These are phyloP conservation scores for Trachymyrmex septentrionalis DNA, from an alignment of 1,140 invertebrate genomes.

Conservation along the genomic window DNA sequence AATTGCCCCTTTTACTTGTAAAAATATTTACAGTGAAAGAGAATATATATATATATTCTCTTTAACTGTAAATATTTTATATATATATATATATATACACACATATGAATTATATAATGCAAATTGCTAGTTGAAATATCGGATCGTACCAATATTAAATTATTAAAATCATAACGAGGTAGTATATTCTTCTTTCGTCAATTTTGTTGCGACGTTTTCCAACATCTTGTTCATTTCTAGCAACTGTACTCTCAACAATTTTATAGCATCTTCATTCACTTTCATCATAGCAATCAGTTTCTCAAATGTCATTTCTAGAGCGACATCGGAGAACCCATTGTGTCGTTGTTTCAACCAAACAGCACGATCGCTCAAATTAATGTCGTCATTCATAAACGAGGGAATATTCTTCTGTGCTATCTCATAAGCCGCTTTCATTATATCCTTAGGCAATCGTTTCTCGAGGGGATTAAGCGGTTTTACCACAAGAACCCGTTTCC, in stretches of 20 bases:
- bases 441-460: slow-evolving; percentile 89
- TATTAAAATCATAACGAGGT: slow-evolving; percentile 40
- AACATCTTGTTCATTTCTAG: slow-evolving; percentile 81
- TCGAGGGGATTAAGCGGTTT: slow-evolving; percentile 90
- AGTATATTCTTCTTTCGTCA: slow-evolving; percentile 66
- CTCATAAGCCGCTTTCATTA: slow-evolving; percentile 89
- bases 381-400: slow-evolving; percentile 74
- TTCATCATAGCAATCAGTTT: slow-evolving; percentile 78
- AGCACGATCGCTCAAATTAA: slow-evolving; percentile 74
- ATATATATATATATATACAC: too few species aligned
- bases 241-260: slow-evolving; percentile 79
- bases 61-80: too few species aligned
- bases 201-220: slow-evolving; percentile 74
- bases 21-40: not conserved
- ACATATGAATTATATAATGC: not conserved
- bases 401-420: slow-evolving; percentile 86
- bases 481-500: slow-evolving; percentile 87
- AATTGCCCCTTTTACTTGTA: not conserved
- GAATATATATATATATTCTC: not conserved
- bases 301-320: slow-evolving; percentile 72
- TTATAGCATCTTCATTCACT: slow-evolving; percentile 80
- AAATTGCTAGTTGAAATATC: not conserved
- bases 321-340: slow-evolving; percentile 67
- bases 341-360: slow-evolving; percentile 76
- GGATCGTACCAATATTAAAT: not conserved